A percentile compares a stretch with the other conserved stretches of the same genome.
phyloP scores from a whole-genome alignment of 2,888 invertebrate species.

The Hylaea fasciaria region DNA sequence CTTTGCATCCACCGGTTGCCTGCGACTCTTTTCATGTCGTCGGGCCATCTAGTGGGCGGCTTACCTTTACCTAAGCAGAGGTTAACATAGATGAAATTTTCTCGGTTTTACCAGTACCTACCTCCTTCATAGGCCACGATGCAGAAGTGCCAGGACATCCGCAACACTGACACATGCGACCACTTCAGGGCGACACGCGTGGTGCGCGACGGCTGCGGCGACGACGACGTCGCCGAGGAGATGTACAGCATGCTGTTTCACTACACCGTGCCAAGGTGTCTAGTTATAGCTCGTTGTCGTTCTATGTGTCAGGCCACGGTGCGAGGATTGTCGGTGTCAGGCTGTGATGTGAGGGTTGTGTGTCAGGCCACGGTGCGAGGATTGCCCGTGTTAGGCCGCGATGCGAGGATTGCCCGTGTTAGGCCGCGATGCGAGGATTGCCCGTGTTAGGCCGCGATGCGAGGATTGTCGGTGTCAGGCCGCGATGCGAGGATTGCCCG shows the following conservation, averaged over 20 bases:
- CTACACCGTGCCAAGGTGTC: conserved; percentile 60
- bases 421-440: not conserved
- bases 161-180: conserved; percentile 68
- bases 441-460: not conserved
- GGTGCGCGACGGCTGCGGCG: conserved; percentile 55
- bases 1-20: too few relatives aligned
- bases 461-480: not conserved
- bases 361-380: not conserved
- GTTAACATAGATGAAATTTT: too few relatives aligned
- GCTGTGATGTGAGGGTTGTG: too few relatives aligned
- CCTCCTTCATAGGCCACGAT: conserved; percentile 55
- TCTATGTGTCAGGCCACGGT: not conserved
- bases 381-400: not conserved
- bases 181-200: conserved; percentile 55
- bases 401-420: not conserved
- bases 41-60: too few relatives aligned
- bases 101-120: too few relatives aligned
- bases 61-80: too few relatives aligned
- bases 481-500: not conserved
- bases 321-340: not conserved
- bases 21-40: too few relatives aligned
- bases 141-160: conserved; percentile 70
- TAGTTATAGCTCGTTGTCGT: conserved; percentile 43
- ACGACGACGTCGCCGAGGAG: conserved; percentile 48
- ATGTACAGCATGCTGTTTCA: conserved; percentile 58